Evolutionary conservation across 2,888 invertebrate species (phyloP).

Genomic region (Pristionchus arcanus): DNA sequence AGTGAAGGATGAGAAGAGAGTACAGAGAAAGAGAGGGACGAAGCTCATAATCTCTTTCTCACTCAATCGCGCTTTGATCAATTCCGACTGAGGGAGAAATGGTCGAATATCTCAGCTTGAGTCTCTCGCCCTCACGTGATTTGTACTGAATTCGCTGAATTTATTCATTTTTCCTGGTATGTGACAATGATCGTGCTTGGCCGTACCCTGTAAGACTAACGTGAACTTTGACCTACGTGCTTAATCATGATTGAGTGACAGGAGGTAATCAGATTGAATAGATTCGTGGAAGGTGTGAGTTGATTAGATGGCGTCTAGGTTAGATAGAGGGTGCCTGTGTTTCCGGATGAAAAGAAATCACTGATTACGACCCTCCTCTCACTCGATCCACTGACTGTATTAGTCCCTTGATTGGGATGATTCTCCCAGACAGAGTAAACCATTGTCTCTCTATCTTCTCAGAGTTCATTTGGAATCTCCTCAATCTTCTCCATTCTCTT

Average conservation of each 20-base stretch:
- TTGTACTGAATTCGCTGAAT: not conserved
- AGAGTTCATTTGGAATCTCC: not conserved
- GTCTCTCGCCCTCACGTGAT: slow-evolving; percentile 28
- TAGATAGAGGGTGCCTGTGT: not conserved
- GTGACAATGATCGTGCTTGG: not conserved
- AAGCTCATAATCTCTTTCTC: slow-evolving; percentile 48
- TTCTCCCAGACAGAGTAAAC: not conserved
- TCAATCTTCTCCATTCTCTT: not conserved
- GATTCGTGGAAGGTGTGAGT: slow-evolving; percentile 29
- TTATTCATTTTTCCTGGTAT: not conserved
- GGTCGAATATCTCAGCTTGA: slow-evolving; percentile 44
- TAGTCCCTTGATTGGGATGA: not conserved
- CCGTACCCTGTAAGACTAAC: not conserved
- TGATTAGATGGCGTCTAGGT: not conserved
- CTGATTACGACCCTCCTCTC: not conserved
- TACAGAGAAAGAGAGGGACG: slow-evolving; percentile 39
- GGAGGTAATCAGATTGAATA: not conserved
- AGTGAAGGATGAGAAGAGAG: slow-evolving; percentile 14
- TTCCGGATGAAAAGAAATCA: not conserved
- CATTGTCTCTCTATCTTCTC: slow-evolving; percentile 10
- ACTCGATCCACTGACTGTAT: not conserved
- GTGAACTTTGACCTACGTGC: slow-evolving; percentile 12
- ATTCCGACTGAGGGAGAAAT: slow-evolving; percentile 46
- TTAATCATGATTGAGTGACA: not conserved
- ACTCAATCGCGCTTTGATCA: slow-evolving; percentile 48